These are phyloP conservation scores for Apodemia duryi DNA, from an alignment of 2,888 invertebrate species.

Conservation along the genomic window DNA sequence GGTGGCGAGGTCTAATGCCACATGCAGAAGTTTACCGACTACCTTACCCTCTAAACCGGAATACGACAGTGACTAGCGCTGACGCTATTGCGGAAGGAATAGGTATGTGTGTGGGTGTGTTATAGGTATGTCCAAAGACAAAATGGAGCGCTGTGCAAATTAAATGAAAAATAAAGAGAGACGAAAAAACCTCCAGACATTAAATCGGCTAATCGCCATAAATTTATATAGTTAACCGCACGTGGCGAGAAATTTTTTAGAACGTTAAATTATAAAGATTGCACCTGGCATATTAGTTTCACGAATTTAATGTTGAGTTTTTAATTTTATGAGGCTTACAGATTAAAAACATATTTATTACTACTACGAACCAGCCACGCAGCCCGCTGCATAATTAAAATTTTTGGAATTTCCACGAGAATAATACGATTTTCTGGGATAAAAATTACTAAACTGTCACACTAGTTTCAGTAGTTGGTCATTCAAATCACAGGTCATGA, in stretches of 20 bases:
- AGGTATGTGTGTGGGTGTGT: too few species aligned
- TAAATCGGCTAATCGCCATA: conserved; percentile 41
- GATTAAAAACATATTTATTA: background rate
- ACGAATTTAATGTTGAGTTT: background rate
- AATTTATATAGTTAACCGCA: conserved; percentile 43
- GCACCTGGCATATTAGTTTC: conserved; percentile 17
- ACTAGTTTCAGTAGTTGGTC: too few species aligned
- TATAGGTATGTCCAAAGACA: conserved; percentile 21
- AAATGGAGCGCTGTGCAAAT: conserved; percentile 29
- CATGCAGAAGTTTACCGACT: too few species aligned
- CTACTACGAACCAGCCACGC: background rate
- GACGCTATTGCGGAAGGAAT: too few species aligned
- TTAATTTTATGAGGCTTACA: background rate
- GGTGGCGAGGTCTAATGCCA: too few species aligned
- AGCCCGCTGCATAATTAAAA: background rate
- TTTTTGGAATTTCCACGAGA: background rate
- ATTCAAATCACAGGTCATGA: too few species aligned
- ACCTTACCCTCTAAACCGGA: too few species aligned
- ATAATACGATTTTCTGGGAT: background rate
- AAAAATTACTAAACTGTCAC: too few species aligned
- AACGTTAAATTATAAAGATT: conserved; percentile 21
- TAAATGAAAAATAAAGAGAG: conserved; percentile 62
- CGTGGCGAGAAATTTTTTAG: conserved; percentile 30
- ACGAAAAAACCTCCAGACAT: conserved; percentile 38
- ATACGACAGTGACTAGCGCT: too few species aligned